Conservation (phyloP, 2,888 invertebrate genomes). For the Agrochola macilenta region DNA sequence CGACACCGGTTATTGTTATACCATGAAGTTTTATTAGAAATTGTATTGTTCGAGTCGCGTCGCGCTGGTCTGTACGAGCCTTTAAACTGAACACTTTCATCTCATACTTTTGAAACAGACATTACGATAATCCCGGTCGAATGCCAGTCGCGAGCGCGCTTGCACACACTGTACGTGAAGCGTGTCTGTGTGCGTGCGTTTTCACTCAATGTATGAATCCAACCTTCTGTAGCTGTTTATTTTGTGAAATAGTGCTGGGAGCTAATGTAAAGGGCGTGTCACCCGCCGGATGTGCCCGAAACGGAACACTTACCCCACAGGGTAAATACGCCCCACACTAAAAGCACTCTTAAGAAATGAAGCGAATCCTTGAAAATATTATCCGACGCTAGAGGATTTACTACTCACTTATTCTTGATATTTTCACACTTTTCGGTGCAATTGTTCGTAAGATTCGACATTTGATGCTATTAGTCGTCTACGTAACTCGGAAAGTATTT, state of each 20-base stretch:
- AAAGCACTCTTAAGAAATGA: conserved; percentile 69
- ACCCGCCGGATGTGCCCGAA: conserved; percentile 65
- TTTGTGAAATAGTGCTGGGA: conserved; percentile 40
- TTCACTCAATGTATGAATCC: neutral
- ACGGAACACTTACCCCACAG: conserved; percentile 65
- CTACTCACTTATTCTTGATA: conserved; percentile 36
- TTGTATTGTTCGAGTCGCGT: no score
- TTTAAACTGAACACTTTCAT: no score
- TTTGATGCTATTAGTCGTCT: conserved; percentile 22
- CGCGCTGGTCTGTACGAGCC: no score
- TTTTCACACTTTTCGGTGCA: conserved; percentile 40
- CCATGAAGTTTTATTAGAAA: no score
- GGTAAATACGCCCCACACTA: conserved; percentile 68
- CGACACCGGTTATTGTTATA: no score
- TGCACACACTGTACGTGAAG: neutral
- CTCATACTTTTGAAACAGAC: no score
- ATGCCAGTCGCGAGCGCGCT: neutral
- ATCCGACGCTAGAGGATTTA: conserved; percentile 42
- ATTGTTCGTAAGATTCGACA: conserved; percentile 42
- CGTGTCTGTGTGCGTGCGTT: neutral
- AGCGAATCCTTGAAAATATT: conserved; percentile 64
- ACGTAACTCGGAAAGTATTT: conserved; percentile 53
- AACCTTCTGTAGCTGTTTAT: conserved; percentile 21
- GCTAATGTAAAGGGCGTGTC: conserved; percentile 71
- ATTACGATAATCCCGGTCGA: no score